Base-by-base conservation (phyloP, 1,140 invertebrate genomes). In the Caenorhabditis brenneri region DNA sequence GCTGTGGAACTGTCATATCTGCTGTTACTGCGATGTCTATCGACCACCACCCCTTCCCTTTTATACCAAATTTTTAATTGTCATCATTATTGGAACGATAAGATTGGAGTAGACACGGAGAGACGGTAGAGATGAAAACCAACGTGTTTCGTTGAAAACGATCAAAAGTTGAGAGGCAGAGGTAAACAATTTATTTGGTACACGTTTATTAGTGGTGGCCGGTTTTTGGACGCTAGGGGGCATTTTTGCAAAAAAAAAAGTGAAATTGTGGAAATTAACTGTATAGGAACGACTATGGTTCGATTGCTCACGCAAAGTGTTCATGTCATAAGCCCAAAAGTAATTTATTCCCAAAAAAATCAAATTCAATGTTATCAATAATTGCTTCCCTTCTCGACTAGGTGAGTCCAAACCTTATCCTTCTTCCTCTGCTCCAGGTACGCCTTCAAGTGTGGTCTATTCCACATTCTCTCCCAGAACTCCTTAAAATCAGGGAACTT, bases 401-500 rank as follows among this genome's bases (percentile, higher is more conserved):
- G 29, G 36, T 16, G 33, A 31, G 36, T 65, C 58, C 31, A 65
- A 19, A 65, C 31, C 1, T 19, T 19, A 36, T 80, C 79, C 6
- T 87, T 88, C 3, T 49, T 69, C 6, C 91, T 88, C 10, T 90
- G 87, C 12, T 89, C 49, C 19, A 88, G 84, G 65, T 90, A 87
- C 6, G 82, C 87, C 36, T 86, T 86, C 19, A 91, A 81, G 22
- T 85, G 87, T 16, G 88, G 87, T 42, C 90, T 82, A 1, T 81
- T 74, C 22, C 80, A 65, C 36, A 90, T 87, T 1, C 86, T 74
- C 39, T 86, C 49, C 83, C 88, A 81, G 80, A 84, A 90, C 7
- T 86, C 88, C 78, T 88, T 88, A 39, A 91, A 79, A 10, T 51
- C 58, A n/a, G 88, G 88, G 51, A 91, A 90, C 1, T n/a, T 49